Evolutionary conservation across 2,888 invertebrate species (phyloP), one percentile per base, ranked within the genome.

Genomic region (Anoplius nigerrimus): DNA sequence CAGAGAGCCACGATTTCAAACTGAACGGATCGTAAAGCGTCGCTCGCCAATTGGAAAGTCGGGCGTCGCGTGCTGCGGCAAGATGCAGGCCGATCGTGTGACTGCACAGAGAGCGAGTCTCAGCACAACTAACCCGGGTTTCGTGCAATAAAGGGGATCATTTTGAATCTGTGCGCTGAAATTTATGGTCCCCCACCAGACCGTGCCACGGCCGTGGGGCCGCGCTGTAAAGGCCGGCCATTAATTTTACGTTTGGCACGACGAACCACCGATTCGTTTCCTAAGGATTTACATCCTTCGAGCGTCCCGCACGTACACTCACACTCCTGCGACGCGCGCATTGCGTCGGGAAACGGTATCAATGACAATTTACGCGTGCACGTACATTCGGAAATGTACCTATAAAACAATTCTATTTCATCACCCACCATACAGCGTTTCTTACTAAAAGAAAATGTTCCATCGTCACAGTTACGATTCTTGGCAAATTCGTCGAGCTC

Each of bases 131-230:
- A 86, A 85, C 79, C 75, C 66, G 86, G 84, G 85, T 86, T 86
- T 85, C 83, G 83, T 85, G 88, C 88, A 89, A 90, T 89, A 90
- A 90, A 90, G 89, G 90, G 89, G 89, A 90, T 90, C 88, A 89
- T 89, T 88, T 87, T 88, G 89, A 89, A 89, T 90, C 89, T 88
- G 89, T 90, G 90, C 86, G 86, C 85, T 88, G 89, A 90, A 90
- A 91, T 91, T 91, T 91, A 91, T 90, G 87, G 87, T 71, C 78
- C 83, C 82, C 81, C 83, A 71, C 75, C 78, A 82, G 54, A 56
- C 58, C 60, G 60, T 60, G 57, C 69, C 67, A 54, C 60, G 71
- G 69, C 66, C 66, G 72, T 73, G 67, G 79, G 72, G 76, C 72
- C 54, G 63, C 74, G 65, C 75, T 70, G 72, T 80, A 78, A 83